Conservation (phyloP, 1,140 invertebrate genomes). For the Lucilia sericata region DNA sequence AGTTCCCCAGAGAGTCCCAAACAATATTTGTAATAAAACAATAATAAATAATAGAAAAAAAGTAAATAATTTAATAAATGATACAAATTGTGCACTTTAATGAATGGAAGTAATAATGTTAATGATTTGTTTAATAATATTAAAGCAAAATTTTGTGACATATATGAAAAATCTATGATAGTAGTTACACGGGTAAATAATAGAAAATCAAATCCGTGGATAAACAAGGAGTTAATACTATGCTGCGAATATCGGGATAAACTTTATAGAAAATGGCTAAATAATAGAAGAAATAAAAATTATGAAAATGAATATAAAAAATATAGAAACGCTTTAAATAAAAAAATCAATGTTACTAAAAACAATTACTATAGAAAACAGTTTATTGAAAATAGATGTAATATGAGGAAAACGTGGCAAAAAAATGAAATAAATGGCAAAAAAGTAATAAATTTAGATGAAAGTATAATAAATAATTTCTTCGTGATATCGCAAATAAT, state of each 20-base stretch:
- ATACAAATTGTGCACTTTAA: too few relatives aligned
- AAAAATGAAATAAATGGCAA: conserved; percentile 11
- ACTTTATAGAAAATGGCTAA: conserved; percentile 7
- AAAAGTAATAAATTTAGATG: neutral
- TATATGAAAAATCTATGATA: neutral
- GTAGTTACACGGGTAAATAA: neutral
- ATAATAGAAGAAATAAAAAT: neutral
- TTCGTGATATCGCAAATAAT: too few relatives aligned
- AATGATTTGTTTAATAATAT: neutral
- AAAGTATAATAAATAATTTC: neutral
- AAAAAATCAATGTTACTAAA: neutral
- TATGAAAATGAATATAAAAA: neutral
- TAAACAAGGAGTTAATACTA: neutral
- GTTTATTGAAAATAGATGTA: neutral
- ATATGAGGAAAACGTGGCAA: neutral
- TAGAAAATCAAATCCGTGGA: neutral
- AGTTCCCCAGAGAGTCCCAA: too few relatives aligned
- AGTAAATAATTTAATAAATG: neutral
- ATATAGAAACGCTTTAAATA: neutral
- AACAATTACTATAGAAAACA: neutral
- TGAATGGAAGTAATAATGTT: neutral
- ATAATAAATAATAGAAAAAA: too few relatives aligned
- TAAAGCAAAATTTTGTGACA: neutral
- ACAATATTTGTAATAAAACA: too few relatives aligned
- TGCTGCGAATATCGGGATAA: neutral